Evolutionary conservation across 1,140 invertebrate species (phyloP).

Genomic region (Drosophila melanogaster): Release_6_plus_ISO1_MT NC_004354.4:14882001-14882500

Average conservation of each 20-base stretch:
- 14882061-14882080: too few relatives aligned
- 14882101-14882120: too few relatives aligned
- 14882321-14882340: constrained; percentile 72
- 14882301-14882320: constrained; percentile 70
- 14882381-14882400: constrained; percentile 23
- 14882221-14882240: constrained; percentile 13
- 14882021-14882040: too few relatives aligned
- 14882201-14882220: constrained; percentile 26
- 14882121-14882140: not conserved
- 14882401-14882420: constrained; percentile 20
- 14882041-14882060: not conserved
- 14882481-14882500: constrained; percentile 38
- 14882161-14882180: constrained; percentile 60
- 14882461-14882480: constrained; percentile 11
- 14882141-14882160: not conserved
- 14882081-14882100: too few relatives aligned
- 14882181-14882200: constrained; percentile 30
- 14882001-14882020: too few relatives aligned
- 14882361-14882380: constrained; percentile 30
- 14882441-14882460: constrained; percentile 18
- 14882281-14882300: constrained; percentile 57
- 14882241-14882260: not conserved
- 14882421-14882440: constrained; percentile 30
- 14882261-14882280: constrained; percentile 11
- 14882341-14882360: constrained; percentile 34